These are phyloP conservation scores for Theocolax elegans DNA, from an alignment of 1,140 invertebrate genomes.

Conservation along the genomic window DNA sequence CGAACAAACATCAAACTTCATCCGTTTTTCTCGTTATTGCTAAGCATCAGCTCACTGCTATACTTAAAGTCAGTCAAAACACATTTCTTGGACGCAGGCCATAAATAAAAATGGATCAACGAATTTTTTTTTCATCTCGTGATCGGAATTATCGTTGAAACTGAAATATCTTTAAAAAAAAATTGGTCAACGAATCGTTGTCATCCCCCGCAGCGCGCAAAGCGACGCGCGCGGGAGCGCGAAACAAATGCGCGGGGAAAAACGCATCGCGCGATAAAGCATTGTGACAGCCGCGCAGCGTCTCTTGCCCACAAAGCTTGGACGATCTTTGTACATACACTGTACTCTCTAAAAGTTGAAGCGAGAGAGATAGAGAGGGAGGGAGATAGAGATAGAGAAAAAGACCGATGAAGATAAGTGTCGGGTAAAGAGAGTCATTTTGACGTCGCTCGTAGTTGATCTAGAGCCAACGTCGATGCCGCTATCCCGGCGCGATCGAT, in stretches of 20 bases:
- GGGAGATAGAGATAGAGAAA: not conserved
- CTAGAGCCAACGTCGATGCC: constrained; percentile 36
- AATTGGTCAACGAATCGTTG: too few species aligned
- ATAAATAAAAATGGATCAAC: constrained; percentile 12
- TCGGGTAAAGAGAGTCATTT: constrained; percentile 38
- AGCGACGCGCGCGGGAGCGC: too few species aligned
- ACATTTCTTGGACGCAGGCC: not conserved
- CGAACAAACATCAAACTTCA: not conserved
- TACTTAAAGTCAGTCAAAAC: not conserved
- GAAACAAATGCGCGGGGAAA: constrained; percentile 5
- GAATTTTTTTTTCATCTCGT: not conserved
- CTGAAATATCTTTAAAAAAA: too few species aligned
- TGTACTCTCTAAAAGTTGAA: not conserved
- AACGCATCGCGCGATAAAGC: constrained; percentile 19
- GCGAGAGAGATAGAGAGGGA: too few species aligned
- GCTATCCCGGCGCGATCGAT: constrained; percentile 44
- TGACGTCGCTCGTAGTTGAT: constrained; percentile 40
- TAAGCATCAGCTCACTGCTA: not conserved
- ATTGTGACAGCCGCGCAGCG: constrained; percentile 1
- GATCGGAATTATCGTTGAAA: not conserved
- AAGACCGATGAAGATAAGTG: constrained; percentile 18
- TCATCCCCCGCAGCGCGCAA: too few species aligned
- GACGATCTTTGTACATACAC: too few species aligned
- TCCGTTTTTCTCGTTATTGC: not conserved
- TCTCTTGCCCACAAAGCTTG: not conserved